Evolutionary conservation across 2,888 invertebrate species (phyloP), one percentile per base, ranked within the genome.

Genomic region (Lucinisca nassula): DNA sequence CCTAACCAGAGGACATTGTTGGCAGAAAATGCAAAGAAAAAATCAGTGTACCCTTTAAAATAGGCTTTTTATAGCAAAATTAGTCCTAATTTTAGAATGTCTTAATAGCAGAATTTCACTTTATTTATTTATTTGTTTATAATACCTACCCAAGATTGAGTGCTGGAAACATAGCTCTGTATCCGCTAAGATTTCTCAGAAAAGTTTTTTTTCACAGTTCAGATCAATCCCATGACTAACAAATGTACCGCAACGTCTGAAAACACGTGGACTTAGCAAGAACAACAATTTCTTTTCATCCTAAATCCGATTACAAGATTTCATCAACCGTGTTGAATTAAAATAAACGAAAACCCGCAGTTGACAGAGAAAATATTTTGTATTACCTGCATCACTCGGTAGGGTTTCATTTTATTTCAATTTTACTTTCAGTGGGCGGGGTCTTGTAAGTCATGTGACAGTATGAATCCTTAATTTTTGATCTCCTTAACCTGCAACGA

Each of bases 321-420:
- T 27, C 61, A 21, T 30, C 61, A 61, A 61, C 8, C 32, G 30
- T 61, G 27, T 30, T 27, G 61, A 61, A 61, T 61, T 30, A 61
- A 61, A 61, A 30, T 12, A 61, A 27, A 27, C 32, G 6, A 30
- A 61, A 61, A 61, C 61, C 61, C 17, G 14, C 30, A 17, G 6
- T 61, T 61, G 61, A 61, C 61, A 61, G 61, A 8, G 61, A 61
- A 61, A 61, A 61, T 27, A 30, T 61, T 51, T 61, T 61, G 27
- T 30, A 21, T 61, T 61, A 61, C 61, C 61, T 61, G 61, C 61
- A 61, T 61, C 30, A 8, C 32, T 6, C 61, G 27, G 61, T 61
- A 3, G 3, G 61, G 4, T 61, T 61, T 61, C 61, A 27, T 61
- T 61, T 61, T 61, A 61, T 61, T 61, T 61, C 27, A 61, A 61